phyloP scores from a whole-genome alignment of 2,888 invertebrate genomes.

The Melitaea athalia region DNA sequence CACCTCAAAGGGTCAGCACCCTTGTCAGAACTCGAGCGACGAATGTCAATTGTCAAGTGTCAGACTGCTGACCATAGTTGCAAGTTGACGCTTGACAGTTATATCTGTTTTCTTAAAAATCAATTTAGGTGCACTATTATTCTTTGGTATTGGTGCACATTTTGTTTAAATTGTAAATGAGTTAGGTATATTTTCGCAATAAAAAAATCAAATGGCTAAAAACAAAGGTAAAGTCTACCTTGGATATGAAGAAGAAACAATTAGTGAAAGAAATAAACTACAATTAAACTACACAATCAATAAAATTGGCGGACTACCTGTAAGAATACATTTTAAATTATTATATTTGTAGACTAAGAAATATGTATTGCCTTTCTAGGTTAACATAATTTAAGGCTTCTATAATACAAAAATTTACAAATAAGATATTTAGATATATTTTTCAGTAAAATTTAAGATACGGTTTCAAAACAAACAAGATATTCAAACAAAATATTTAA shows the following conservation, averaged over 20 bases:
- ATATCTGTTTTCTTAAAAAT: slow-evolving; percentile 1
- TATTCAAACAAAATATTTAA: neutral
- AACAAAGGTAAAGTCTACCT: slow-evolving; percentile 85
- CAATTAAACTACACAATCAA: slow-evolving; percentile 87
- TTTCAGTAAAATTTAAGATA: too few species aligned
- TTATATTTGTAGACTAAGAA: neutral
- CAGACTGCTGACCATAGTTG: neutral
- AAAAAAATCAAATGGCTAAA: slow-evolving; percentile 68
- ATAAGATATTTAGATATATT: too few species aligned
- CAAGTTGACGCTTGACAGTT: neutral
- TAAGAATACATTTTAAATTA: slow-evolving; percentile 73
- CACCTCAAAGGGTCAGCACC: too few species aligned
- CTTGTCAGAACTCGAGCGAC: neutral
- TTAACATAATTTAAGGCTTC: too few species aligned
- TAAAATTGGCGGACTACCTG: slow-evolving; percentile 91
- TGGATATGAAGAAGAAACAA: slow-evolving; percentile 90
- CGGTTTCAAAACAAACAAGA: neutral
- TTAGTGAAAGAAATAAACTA: slow-evolving; percentile 86
- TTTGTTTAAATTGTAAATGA: neutral
- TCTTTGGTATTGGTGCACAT: too few species aligned
- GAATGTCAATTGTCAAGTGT: slow-evolving; percentile 18
- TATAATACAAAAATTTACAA: neutral
- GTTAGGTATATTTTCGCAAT: neutral
- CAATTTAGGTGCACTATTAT: too few species aligned
- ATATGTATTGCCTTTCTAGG: neutral